Base-by-base conservation (phyloP, 1,140 invertebrate species). In the Phymorhynchus buccinoides region DNA sequence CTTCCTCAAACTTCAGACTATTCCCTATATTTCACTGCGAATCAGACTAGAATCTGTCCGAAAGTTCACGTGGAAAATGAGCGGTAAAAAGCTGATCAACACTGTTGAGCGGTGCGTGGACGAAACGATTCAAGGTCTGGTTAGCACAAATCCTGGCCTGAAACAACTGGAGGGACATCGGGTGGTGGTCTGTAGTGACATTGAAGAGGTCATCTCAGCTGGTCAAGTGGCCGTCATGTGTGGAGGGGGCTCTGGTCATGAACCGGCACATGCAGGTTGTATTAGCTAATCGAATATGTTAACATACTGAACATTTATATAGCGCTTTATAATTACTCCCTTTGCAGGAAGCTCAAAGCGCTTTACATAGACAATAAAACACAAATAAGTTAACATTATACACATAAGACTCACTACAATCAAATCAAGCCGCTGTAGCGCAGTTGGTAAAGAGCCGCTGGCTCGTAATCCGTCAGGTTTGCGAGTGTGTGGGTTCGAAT, bases 181-280 rank as follows among this genome's bases (percentile, higher is more conserved):
- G 2, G 95, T 96, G 37, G 93, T 97, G 56, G 88, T 96, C 3
- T 89, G 94, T 37, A 90, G 93, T 56, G 93, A 94, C 91, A 93
- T 95, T 71, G 88, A 95, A 92, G 94, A 94, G 88, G 90, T 92
- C 86, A 92, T 93, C 89, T 90, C 83, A 27, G 80, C 90, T 30
- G 92, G 94, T 22, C 95, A 95, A 90, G 96, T 97, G 12, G 95
- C 95, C 1, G 84, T 97, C 1, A 92, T 97, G n/a, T 95, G 95
- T 86, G 97, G 97, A 37, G 94, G 93, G 71, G 97, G 97, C 32
- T 96, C 96, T 32, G 97, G 97, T 7, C 97, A 97, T 91, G 97
- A 98, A 92, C 97, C 97, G 16, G 93, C 93, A 27, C 96, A 96
- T 93, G 95, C 95, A 93, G 96, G 96, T 96, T 75, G 30, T 22